A percentile compares a stretch with the other conserved stretches of the same genome.
Conservation (phyloP, 2,888 invertebrate species). For the Hyppa rectilinea region DNA sequence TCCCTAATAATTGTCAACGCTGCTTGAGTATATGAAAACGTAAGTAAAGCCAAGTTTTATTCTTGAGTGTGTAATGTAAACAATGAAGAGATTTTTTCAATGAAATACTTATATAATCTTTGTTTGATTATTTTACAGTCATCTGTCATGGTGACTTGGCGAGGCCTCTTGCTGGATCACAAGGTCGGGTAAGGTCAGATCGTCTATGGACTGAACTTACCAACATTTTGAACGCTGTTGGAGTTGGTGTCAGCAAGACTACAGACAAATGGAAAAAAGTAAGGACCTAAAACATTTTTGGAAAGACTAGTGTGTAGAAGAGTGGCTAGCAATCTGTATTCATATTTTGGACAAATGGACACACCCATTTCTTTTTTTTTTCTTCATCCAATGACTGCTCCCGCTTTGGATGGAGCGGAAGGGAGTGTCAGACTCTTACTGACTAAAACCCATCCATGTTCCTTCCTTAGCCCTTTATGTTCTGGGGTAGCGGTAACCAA, state of each 20-base stretch:
- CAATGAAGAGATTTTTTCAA: background rate
- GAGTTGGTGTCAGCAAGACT: background rate
- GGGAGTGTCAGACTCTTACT: too few relatives aligned
- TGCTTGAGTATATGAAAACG: slow-evolving; percentile 2
- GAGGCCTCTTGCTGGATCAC: too few relatives aligned
- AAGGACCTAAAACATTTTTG: background rate
- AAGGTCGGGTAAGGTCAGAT: too few relatives aligned
- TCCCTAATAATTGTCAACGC: slow-evolving; percentile 8
- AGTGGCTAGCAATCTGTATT: too few relatives aligned
- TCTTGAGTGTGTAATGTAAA: slow-evolving; percentile 3
- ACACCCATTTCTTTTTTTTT: too few relatives aligned
- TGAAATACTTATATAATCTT: background rate
- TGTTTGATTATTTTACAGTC: too few relatives aligned
- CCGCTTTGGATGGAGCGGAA: too few relatives aligned
- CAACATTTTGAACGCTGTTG: background rate
- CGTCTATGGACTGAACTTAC: background rate
- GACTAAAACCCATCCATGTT: too few relatives aligned
- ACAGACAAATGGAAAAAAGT: background rate
- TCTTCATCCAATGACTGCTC: too few relatives aligned
- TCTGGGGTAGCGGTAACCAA: too few relatives aligned
- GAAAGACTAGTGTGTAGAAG: background rate
- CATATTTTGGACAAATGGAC: too few relatives aligned
- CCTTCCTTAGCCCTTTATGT: too few relatives aligned
- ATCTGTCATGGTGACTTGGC: background rate
- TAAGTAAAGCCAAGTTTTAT: slow-evolving; percentile 18